phyloP scores from a whole-genome alignment of 2,113 vertebrate species.

The Desmodus rotundus region DNA sequence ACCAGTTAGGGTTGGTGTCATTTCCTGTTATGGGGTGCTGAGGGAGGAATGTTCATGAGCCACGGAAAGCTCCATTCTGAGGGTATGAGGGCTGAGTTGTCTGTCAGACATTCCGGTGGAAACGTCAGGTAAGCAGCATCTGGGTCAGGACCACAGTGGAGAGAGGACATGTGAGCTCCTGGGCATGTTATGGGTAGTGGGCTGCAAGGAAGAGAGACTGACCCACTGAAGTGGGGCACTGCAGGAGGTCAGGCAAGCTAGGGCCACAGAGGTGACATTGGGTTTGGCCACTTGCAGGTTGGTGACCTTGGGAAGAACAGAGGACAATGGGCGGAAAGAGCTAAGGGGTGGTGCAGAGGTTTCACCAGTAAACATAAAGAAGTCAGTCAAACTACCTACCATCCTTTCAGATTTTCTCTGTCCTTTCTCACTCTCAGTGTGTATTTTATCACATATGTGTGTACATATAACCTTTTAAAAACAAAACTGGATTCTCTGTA shows the following conservation, averaged over 20 bases:
- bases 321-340: background rate
- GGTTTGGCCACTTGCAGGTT: background rate
- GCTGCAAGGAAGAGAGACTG: background rate
- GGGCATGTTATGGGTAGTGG: background rate
- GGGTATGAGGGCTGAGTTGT: background rate
- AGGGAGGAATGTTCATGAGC: background rate
- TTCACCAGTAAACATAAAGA: background rate
- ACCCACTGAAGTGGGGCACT: background rate
- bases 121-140: fast-evolving
- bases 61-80: fast-evolving
- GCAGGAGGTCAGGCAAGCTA: background rate
- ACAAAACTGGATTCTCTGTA: background rate
- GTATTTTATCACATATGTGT: background rate
- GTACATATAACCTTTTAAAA: background rate
- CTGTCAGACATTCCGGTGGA: background rate
- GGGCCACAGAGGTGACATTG: background rate
- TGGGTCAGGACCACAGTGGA: background rate
- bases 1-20: background rate
- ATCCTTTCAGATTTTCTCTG: background rate
- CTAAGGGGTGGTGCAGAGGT: background rate
- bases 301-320: background rate
- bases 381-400: too few species aligned
- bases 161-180: background rate
- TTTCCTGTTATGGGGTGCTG: background rate
- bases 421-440: background rate